Conservation (phyloP, 2,888 invertebrate genomes). For the Hoplodrina ambigua region DNA sequence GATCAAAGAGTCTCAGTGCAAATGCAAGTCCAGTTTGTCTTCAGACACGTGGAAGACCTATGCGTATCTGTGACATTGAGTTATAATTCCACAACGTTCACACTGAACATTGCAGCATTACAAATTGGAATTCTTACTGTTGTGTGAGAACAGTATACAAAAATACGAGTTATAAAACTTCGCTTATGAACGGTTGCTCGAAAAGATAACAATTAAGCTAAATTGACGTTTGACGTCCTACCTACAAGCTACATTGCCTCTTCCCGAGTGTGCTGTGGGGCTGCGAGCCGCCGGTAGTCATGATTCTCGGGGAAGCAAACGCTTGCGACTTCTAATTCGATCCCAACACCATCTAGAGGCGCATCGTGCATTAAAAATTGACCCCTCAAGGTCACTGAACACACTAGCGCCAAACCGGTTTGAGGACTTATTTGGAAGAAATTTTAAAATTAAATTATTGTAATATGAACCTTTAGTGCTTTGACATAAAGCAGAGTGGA, state of each 20-base stretch:
- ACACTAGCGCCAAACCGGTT: not conserved
- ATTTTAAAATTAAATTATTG: too few species aligned
- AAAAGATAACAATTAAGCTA: not conserved
- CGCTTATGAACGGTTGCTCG: not conserved
- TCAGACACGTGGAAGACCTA: too few species aligned
- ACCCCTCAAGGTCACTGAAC: not conserved
- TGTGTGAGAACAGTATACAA: slow-evolving; percentile 16
- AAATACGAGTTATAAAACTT: not conserved
- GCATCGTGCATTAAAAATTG: not conserved
- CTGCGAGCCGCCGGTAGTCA: not conserved
- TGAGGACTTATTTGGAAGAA: not conserved
- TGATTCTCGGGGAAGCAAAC: slow-evolving; percentile 3
- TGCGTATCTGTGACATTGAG: not conserved
- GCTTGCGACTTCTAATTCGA: slow-evolving; percentile 16
- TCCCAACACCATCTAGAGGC: slow-evolving; percentile 28
- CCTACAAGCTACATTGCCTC: not conserved
- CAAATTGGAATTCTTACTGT: slow-evolving; percentile 1
- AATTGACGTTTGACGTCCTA: not conserved
- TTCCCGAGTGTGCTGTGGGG: not conserved
- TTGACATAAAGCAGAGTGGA: too few species aligned
- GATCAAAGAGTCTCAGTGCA: not conserved
- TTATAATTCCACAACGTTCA: not conserved
- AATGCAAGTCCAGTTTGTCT: too few species aligned
- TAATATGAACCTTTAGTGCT: too few species aligned
- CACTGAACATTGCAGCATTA: slow-evolving; percentile 1